Conservation (phyloP, 2,888 invertebrate genomes). For the Ceratothoa steindachneri region DNA sequence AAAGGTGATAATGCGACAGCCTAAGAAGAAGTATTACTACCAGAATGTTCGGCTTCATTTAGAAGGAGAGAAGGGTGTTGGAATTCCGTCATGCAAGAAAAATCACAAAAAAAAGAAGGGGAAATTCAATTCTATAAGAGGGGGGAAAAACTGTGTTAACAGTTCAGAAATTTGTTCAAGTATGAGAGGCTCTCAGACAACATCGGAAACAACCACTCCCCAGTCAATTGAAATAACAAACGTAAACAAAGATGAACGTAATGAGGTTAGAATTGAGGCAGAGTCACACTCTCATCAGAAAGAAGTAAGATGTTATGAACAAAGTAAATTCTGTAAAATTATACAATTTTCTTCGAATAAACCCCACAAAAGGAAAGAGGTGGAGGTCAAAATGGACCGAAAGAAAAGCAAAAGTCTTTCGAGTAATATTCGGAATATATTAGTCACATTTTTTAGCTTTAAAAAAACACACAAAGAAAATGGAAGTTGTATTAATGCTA, state of each 20-base stretch:
- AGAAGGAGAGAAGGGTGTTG: not conserved
- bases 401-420: constrained; percentile 39
- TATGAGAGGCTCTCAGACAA: not conserved
- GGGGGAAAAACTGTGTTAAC: not conserved
- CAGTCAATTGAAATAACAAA: not conserved
- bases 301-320: constrained; percentile 18
- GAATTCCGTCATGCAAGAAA: not conserved
- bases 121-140: no score
- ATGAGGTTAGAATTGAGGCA: not conserved
- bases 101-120: not conserved
- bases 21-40: constrained; percentile 30
- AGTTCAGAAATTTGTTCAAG: not conserved
- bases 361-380: constrained; percentile 39
- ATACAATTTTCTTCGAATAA: constrained; percentile 37
- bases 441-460: constrained; percentile 37
- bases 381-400: constrained; percentile 27
- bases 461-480: constrained; percentile 32
- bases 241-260: not conserved
- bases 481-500: constrained; percentile 24
- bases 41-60: not conserved
- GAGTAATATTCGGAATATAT: constrained; percentile 39
- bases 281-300: not conserved
- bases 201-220: not conserved
- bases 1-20: constrained; percentile 39
- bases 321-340: constrained; percentile 39